phyloP scores from a whole-genome alignment of 2,888 invertebrate genomes.

The Papilio protenor region DNA sequence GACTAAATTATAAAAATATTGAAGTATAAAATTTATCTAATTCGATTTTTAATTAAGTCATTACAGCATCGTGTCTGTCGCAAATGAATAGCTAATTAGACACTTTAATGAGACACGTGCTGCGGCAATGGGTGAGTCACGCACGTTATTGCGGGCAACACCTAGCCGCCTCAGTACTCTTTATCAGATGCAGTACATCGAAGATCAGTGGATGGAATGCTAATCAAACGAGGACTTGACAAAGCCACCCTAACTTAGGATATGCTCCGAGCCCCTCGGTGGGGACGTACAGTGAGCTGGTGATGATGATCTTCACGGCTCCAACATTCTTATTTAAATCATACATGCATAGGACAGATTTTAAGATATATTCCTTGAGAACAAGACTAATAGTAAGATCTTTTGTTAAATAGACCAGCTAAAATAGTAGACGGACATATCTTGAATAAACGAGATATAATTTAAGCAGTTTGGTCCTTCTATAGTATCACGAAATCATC shows the following conservation, averaged over 20 bases:
- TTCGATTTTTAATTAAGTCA: not conserved
- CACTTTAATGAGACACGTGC: constrained; percentile 32
- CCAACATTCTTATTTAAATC: not conserved
- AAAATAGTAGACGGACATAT: too few species aligned
- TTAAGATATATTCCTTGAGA: not conserved
- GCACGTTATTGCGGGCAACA: constrained; percentile 16
- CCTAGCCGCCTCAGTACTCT: constrained; percentile 14
- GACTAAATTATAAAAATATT: too few species aligned
- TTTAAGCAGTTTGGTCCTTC: too few species aligned
- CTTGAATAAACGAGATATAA: too few species aligned
- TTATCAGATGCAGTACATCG: constrained; percentile 19
- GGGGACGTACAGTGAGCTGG: too few species aligned
- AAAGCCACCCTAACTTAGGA: too few species aligned
- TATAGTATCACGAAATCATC: too few species aligned
- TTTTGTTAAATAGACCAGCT: too few species aligned
- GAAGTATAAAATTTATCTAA: not conserved
- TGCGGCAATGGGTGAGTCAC: constrained; percentile 30
- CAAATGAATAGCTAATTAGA: constrained; percentile 30
- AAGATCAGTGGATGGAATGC: constrained; percentile 6
- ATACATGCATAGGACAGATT: not conserved
- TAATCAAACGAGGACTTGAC: constrained; percentile 16
- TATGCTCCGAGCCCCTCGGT: too few species aligned
- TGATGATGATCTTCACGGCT: not conserved
- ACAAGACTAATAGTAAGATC: not conserved
- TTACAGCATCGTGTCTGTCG: constrained; percentile 25